phyloP scores from a whole-genome alignment of 2,888 invertebrate species.

The Folsomia candida region DNA sequence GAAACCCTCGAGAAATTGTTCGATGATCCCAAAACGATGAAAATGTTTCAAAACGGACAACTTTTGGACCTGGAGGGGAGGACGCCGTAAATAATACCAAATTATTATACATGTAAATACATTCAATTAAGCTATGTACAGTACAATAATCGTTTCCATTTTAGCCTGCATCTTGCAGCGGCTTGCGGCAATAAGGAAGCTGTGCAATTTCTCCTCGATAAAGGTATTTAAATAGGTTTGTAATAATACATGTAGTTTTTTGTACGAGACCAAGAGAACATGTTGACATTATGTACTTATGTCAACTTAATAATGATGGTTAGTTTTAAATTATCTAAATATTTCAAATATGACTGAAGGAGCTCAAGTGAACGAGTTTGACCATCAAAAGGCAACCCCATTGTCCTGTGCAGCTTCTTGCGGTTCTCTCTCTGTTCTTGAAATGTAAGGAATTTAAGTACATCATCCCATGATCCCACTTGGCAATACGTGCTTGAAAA shows the following conservation, averaged over 20 bases:
- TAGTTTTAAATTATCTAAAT: background rate
- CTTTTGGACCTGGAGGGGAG: conserved; percentile 24
- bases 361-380: conserved; percentile 39
- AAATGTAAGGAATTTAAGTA: too few species aligned
- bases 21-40: conserved; percentile 7
- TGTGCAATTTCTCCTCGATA: conserved; percentile 35
- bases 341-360: conserved; percentile 18
- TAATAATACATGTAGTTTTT: background rate
- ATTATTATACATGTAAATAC: too few species aligned
- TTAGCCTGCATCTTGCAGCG: conserved; percentile 41
- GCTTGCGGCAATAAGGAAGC: conserved; percentile 43
- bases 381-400: conserved; percentile 45
- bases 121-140: too few species aligned
- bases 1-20: conserved; percentile 27
- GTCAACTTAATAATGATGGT: background rate
- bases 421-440: conserved; percentile 69
- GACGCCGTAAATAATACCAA: too few species aligned
- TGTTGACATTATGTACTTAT: background rate
- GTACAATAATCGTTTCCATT: too few species aligned
- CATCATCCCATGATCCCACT: too few species aligned
- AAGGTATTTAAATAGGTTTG: conserved; percentile 28
- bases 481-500: too few species aligned
- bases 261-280: background rate
- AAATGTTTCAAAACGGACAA: conserved; percentile 12
- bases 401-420: conserved; percentile 44